Evolutionary conservation across 2,797 vertebrate genomes (phyloP).

Genomic region (Coluber constrictor): DNA sequence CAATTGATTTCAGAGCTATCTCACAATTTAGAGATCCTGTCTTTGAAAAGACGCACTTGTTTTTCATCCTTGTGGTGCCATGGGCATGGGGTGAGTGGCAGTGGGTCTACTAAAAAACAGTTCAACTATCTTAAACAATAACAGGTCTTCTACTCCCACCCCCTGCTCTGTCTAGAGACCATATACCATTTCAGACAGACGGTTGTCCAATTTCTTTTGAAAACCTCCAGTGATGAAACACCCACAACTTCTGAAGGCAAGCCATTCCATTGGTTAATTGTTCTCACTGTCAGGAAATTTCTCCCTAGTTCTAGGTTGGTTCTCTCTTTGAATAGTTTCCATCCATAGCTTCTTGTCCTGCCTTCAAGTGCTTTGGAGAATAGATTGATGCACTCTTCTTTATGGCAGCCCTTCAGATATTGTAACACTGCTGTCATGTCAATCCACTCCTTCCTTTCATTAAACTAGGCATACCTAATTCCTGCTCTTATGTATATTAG

Average conservation of each 20-base stretch:
- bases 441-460: neutral
- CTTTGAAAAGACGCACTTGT: neutral
- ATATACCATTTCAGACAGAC: neutral
- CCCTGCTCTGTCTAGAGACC: neutral
- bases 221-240: neutral
- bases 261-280: neutral
- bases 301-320: neutral
- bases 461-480: neutral
- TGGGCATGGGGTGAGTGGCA: neutral
- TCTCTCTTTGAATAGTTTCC: neutral
- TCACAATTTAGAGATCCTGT: neutral
- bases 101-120: neutral
- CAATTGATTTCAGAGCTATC: neutral
- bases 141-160: neutral
- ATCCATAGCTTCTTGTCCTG: neutral
- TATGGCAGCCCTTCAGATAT: neutral
- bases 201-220: neutral
- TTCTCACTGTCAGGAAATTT: neutral
- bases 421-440: neutral
- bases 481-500: neutral
- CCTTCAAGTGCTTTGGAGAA: neutral
- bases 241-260: neutral
- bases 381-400: neutral
- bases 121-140: neutral
- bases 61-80: neutral